Percentiles rank a stretch among this genome's conserved stretches.
Evolutionary conservation across 35 echinoderm and acorn worm species (phyloP).

Genomic region (Apostichopus parvimensis): DNA sequence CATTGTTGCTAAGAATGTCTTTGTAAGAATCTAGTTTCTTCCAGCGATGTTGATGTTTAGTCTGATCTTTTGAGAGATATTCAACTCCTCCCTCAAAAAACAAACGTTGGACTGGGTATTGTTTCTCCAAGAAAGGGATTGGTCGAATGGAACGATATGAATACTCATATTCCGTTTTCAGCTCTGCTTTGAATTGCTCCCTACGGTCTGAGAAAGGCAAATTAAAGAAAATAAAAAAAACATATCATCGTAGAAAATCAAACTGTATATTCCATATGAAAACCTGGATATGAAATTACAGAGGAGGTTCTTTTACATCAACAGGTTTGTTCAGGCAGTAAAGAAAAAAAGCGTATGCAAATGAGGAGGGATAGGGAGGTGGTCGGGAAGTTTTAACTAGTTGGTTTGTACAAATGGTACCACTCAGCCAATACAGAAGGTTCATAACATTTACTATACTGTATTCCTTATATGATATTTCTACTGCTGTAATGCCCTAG

Average conservation of each 20-base stretch:
- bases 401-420: no score
- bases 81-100: slow-evolving; percentile 8
- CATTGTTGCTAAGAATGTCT: background rate
- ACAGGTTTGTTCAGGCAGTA: no score
- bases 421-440: no score
- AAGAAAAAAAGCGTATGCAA: no score
- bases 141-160: background rate
- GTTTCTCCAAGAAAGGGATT: background rate
- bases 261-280: no score
- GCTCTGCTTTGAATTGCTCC: background rate
- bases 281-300: no score
- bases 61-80: background rate
- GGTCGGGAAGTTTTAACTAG: no score
- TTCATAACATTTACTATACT: no score
- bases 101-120: background rate
- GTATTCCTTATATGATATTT: no score
- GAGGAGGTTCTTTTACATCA: no score
- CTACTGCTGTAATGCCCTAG: no score
- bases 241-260: background rate
- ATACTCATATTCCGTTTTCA: background rate
- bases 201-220: background rate
- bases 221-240: background rate
- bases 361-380: no score
- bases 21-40: background rate
- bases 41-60: background rate